Conservation (phyloP, 2,113 vertebrate genomes). For the Felis catus region DNA sequence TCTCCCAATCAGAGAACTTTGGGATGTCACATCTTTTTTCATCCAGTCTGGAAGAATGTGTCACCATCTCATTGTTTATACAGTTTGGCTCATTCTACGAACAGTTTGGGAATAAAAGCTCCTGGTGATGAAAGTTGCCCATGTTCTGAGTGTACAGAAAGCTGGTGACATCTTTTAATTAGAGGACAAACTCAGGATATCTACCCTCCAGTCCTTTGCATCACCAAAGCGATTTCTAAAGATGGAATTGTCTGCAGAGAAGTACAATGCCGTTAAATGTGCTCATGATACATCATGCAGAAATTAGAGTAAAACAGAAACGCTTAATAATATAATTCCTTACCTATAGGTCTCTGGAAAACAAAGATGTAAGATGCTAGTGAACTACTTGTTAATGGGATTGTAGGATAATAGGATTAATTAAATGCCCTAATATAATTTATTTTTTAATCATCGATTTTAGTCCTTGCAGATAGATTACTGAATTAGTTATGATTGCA, state of each 20-base stretch:
- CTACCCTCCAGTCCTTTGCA: not conserved
- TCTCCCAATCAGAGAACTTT: not conserved
- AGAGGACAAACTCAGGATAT: not conserved
- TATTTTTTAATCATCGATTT: conserved; percentile 27
- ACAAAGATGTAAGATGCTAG: not conserved
- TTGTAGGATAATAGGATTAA: not conserved
- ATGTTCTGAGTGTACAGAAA: not conserved
- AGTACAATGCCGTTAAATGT: not conserved
- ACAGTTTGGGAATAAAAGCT: not conserved
- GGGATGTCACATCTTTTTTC: not conserved
- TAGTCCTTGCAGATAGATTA: not conserved
- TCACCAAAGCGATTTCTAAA: not conserved
- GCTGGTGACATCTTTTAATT: conserved; percentile 1
- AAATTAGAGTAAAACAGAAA: conserved; percentile 11
- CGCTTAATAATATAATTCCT: not conserved
- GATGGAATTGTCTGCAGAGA: not conserved
- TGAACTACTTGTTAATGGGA: not conserved
- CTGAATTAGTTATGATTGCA: not conserved
- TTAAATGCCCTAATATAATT: conserved; percentile 7
- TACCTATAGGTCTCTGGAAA: not conserved
- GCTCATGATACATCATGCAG: not conserved
- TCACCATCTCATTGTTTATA: conserved; percentile 26
- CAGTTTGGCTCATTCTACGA: not conserved
- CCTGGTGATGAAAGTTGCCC: not conserved
- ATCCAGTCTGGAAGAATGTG: not conserved